phyloP scores from a whole-genome alignment of 2,888 invertebrate species.

The Monochamus alternatus region DNA sequence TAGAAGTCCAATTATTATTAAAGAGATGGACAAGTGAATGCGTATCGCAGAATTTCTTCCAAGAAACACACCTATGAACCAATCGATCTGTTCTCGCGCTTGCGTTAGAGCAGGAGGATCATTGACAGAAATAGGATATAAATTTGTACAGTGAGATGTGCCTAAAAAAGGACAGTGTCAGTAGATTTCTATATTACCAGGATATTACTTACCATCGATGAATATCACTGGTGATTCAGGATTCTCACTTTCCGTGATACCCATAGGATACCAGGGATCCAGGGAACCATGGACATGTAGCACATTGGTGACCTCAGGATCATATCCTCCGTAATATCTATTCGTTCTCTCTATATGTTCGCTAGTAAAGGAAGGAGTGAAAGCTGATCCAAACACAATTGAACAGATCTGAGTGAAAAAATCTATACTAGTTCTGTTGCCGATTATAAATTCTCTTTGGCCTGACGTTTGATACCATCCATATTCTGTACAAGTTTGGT shows the following conservation, averaged over 20 bases:
- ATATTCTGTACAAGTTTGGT: constrained; percentile 90
- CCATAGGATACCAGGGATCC: constrained; percentile 75
- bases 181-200: too few species aligned
- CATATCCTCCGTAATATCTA: constrained; percentile 71
- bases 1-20: neutral
- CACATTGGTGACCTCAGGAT: constrained; percentile 73
- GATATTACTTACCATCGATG: constrained; percentile 8
- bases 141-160: constrained; percentile 94
- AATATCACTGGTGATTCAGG: constrained; percentile 54
- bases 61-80: constrained; percentile 54
- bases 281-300: constrained; percentile 75
- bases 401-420: constrained; percentile 81
- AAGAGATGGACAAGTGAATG: neutral
- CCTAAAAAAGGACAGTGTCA: constrained; percentile 72
- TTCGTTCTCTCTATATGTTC: constrained; percentile 76
- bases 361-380: constrained; percentile 74
- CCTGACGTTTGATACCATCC: constrained; percentile 87
- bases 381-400: constrained; percentile 78
- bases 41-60: neutral
- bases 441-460: constrained; percentile 77
- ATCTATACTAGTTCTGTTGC: constrained; percentile 71
- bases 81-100: constrained; percentile 73
- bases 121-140: constrained; percentile 83
- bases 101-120: constrained; percentile 80
- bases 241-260: constrained; percentile 70